Percentiles rank a stretch among this genome's conserved stretches.
These are phyloP conservation scores for Coenonympha arcania DNA, from an alignment of 2,888 invertebrate species.

Conservation along the genomic window DNA sequence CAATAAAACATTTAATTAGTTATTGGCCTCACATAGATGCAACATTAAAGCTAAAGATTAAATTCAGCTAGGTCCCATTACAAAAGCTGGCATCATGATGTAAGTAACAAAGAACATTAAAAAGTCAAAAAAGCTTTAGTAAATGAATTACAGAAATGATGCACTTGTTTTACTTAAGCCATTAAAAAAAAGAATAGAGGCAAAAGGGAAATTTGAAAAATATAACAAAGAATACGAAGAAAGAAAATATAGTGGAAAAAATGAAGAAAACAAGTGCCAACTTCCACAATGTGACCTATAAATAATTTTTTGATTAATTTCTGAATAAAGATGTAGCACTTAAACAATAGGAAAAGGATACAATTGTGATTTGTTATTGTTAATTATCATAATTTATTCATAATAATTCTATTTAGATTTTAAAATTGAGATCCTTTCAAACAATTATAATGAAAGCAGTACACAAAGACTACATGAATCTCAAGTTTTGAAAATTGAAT, in stretches of 20 bases:
- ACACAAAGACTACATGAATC: conserved; percentile 10
- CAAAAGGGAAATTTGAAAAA: not conserved
- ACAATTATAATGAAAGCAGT: conserved; percentile 5
- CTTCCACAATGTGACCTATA: not conserved
- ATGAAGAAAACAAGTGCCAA: not conserved
- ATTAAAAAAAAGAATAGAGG: not conserved
- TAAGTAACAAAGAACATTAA: not conserved
- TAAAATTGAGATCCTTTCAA: conserved; percentile 18
- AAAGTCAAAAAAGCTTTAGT: not conserved
- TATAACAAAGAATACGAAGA: not conserved
- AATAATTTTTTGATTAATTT: not conserved
- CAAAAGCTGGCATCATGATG: not conserved
- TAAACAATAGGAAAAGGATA: not conserved
- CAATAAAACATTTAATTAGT: not conserved
- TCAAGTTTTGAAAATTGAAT: conserved; percentile 1
- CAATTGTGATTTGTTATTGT: not conserved
- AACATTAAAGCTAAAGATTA: not conserved
- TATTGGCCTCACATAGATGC: not conserved
- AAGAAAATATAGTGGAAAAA: not conserved
- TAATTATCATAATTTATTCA: not conserved
- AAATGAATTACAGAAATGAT: not conserved
- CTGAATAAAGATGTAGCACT: not conserved
- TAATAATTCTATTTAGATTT: not conserved
- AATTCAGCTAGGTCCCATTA: not conserved
- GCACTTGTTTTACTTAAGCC: too few species aligned